phyloP scores from a whole-genome alignment of 2,797 vertebrate genomes.

The Lepus oiostolus region DNA sequence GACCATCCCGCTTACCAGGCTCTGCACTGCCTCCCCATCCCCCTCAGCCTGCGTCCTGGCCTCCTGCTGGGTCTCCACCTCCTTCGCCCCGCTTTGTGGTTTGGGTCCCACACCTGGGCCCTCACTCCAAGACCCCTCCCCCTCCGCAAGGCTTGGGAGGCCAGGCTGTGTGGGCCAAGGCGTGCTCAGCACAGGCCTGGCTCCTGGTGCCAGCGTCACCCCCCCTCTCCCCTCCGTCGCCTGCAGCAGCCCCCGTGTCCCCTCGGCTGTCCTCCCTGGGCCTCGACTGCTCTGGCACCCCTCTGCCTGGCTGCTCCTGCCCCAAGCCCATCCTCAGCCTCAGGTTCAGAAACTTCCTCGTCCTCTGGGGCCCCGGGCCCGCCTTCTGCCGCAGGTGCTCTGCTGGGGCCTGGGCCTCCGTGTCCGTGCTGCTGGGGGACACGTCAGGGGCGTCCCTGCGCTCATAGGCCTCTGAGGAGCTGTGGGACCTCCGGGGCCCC shows the following conservation, averaged over 20 bases:
- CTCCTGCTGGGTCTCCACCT: fast-evolving
- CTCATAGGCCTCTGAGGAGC: constrained; percentile 96
- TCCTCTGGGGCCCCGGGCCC: constrained; percentile 90
- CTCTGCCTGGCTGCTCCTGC: constrained; percentile 60
- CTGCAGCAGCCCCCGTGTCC: fast-evolving
- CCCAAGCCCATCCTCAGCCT: constrained; percentile 89
- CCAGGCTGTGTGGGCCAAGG: fast-evolving
- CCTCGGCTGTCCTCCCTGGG: fast-evolving
- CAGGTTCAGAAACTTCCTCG: constrained; percentile 88
- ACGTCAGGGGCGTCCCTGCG: constrained; percentile 88
- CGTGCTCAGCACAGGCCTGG: fast-evolving
- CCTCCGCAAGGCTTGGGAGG: fast-evolving
- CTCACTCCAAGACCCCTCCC: fast-evolving
- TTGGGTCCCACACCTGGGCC: fast-evolving
- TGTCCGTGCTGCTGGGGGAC: constrained; percentile 95
- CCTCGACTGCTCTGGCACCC: fast-evolving
- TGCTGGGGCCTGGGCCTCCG: constrained; percentile 91
- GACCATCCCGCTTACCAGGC: constrained; percentile 70
- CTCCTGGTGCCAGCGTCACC: fast-evolving
- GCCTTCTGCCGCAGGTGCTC: constrained; percentile 86
- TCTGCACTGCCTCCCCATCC: fast-evolving
- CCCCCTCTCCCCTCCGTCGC: fast-evolving
- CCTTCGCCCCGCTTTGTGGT: fast-evolving
- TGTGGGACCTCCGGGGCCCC: constrained; percentile 94
- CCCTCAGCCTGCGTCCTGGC: fast-evolving